Percentiles rank a stretch among this genome's conserved stretches.
phyloP scores from a whole-genome alignment of 1,140 invertebrate species.

The Littorina saxatilis region DNA sequence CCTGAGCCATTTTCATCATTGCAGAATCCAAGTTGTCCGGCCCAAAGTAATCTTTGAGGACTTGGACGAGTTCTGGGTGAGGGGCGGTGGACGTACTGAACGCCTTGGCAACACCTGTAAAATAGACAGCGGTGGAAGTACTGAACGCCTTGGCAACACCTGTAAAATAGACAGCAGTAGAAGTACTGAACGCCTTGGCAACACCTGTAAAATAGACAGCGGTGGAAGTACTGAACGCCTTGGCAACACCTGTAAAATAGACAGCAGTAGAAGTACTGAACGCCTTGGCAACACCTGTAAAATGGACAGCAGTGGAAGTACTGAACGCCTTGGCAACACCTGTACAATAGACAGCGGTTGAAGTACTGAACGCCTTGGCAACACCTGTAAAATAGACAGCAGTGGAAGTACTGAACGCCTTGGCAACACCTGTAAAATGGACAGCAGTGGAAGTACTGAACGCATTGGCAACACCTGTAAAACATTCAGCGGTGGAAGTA shows the following conservation, averaged over 20 bases:
- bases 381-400: too few relatives aligned
- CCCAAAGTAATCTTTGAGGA: constrained; percentile 77
- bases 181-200: constrained; percentile 83
- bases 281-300: too few relatives aligned
- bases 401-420: too few relatives aligned
- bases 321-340: too few relatives aligned
- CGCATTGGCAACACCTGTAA: too few relatives aligned
- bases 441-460: too few relatives aligned
- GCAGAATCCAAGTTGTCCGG: constrained; percentile 73
- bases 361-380: too few relatives aligned
- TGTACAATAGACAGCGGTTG: not conserved
- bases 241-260: constrained; percentile 78
- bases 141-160: constrained; percentile 84
- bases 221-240: constrained; percentile 82
- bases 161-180: constrained; percentile 73
- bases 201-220: constrained; percentile 75
- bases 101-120: constrained; percentile 81
- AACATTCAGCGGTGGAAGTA: too few relatives aligned
- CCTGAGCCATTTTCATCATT: constrained; percentile 78
- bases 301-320: not conserved
- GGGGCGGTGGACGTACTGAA: constrained; percentile 80
- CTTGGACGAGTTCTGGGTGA: constrained; percentile 80
- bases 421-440: too few relatives aligned
- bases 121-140: constrained; percentile 76
- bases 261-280: not conserved